Percentiles rank a stretch among this genome's conserved stretches.
Evolutionary conservation across 64 coral and sea anemone genomes (phyloP).

Genomic region (Pocillopora damicornis): DNA sequence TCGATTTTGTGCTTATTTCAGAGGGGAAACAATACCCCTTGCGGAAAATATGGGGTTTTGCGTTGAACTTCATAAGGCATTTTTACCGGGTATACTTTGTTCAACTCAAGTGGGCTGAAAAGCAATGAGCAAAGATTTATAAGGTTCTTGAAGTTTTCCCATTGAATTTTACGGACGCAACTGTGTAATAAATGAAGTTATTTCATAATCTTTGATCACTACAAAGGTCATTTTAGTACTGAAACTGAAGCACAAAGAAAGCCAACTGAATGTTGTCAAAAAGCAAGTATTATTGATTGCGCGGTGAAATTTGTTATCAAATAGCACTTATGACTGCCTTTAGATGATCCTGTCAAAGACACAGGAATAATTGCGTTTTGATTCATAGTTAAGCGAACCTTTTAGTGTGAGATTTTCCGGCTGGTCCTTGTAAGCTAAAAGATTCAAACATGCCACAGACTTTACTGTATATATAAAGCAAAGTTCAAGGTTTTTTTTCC

Average conservation of each 20-base stretch:
- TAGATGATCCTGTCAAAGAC: neutral
- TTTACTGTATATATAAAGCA: too few relatives aligned
- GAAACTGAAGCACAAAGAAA: neutral
- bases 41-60: too few relatives aligned
- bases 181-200: too few relatives aligned
- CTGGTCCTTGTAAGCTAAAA: neutral
- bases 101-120: too few relatives aligned
- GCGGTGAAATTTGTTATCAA: neutral
- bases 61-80: too few relatives aligned
- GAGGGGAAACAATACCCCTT: too few relatives aligned
- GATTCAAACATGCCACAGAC: neutral
- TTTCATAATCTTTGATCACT: neutral
- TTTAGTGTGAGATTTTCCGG: neutral
- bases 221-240: neutral
- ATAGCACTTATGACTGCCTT: neutral
- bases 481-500: too few relatives aligned
- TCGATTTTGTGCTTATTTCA: too few relatives aligned
- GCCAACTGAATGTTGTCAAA: neutral
- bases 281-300: neutral
- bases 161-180: too few relatives aligned
- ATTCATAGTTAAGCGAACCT: neutral
- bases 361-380: neutral
- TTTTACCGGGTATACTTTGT: too few relatives aligned
- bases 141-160: too few relatives aligned
- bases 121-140: too few relatives aligned